These are phyloP conservation scores for Ommatoiulus sabulosus DNA, from an alignment of 2,888 invertebrate species.

Conservation along the genomic window DNA sequence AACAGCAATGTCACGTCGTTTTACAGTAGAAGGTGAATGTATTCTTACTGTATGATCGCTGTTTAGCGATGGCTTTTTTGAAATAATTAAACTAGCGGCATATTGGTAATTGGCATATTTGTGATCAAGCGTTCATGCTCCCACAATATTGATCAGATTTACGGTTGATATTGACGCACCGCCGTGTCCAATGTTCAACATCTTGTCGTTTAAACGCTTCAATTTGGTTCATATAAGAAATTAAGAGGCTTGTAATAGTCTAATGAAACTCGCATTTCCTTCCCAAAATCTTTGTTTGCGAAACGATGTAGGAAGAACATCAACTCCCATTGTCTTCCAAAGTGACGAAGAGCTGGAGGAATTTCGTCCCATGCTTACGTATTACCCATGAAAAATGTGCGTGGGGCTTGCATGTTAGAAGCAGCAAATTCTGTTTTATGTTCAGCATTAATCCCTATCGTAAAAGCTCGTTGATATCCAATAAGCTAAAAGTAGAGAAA, in stretches of 20 bases:
- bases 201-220: no score
- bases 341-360: background rate
- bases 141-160: no score
- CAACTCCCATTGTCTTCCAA: background rate
- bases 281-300: background rate
- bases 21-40: background rate
- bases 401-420: background rate
- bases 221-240: background rate
- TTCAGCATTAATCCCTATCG: background rate
- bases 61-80: no score
- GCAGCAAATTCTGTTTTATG: slow-evolving; percentile 37
- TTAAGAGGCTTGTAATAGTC: background rate
- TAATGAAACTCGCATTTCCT: background rate
- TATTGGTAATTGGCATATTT: no score
- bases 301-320: background rate
- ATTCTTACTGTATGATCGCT: no score
- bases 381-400: background rate
- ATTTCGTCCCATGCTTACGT: background rate
- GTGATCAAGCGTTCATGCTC: no score
- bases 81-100: no score
- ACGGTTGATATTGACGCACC: no score
- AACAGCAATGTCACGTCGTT: background rate
- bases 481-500: slow-evolving; percentile 1
- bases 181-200: no score
- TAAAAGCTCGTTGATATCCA: slow-evolving; percentile 14